These are phyloP conservation scores for Apotomis turbidana DNA, from an alignment of 2,888 invertebrate genomes.

Conservation along the genomic window DNA sequence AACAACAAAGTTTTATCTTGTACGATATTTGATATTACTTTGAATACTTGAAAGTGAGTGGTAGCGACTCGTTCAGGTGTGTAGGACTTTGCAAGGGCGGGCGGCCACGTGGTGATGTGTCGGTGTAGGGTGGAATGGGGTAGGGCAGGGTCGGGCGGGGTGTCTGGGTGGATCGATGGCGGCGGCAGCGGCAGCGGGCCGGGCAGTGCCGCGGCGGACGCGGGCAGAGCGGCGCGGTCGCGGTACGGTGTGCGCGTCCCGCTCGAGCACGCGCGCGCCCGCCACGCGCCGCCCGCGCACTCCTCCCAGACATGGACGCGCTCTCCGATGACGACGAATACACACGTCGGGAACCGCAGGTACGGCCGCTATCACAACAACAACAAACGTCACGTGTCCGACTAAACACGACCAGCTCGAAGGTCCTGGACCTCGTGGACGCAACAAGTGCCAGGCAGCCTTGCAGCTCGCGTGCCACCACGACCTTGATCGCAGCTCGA, in stretches of 20 bases:
- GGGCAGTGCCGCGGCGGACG: slow-evolving; percentile 77
- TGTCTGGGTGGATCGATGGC: slow-evolving; percentile 66
- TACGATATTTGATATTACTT: not conserved
- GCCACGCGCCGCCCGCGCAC: slow-evolving; percentile 68
- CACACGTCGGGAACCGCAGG: slow-evolving; percentile 77
- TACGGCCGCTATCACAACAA: slow-evolving; percentile 53
- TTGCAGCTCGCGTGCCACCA: slow-evolving; percentile 68
- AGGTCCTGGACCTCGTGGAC: slow-evolving; percentile 40
- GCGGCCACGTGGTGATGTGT: slow-evolving; percentile 58
- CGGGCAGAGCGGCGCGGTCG: slow-evolving; percentile 77
- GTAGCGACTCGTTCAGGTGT: slow-evolving; percentile 36
- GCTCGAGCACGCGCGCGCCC: slow-evolving; percentile 72
- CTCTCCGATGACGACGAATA: slow-evolving; percentile 81
- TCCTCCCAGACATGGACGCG: slow-evolving; percentile 73
- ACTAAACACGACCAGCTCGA: slow-evolving; percentile 49
- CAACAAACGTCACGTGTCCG: slow-evolving; percentile 14
- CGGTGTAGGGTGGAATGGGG: slow-evolving; percentile 52
- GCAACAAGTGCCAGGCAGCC: slow-evolving; percentile 73
- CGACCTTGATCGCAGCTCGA: slow-evolving; percentile 70
- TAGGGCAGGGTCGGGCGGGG: slow-evolving; percentile 58
- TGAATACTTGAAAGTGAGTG: not conserved
- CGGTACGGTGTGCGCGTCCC: slow-evolving; percentile 53
- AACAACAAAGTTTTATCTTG: not conserved
- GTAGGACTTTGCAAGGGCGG: slow-evolving; percentile 51
- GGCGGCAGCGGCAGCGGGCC: slow-evolving; percentile 49